Conservation (phyloP, 2,888 invertebrate species). For the Andrena bicolor region DNA sequence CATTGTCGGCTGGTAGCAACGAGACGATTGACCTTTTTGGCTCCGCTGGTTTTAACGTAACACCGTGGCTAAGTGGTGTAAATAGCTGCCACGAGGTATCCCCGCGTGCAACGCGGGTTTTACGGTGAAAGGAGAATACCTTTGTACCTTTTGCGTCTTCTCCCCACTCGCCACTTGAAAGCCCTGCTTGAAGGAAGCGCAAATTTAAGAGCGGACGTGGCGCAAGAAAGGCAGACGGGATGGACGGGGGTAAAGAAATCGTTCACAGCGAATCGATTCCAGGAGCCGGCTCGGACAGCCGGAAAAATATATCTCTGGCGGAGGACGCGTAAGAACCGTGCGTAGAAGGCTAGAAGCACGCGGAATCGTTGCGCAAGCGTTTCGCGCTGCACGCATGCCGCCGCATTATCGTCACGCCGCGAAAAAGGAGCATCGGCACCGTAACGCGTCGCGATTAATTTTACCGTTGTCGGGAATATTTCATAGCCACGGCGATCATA, state of each 20-base stretch:
- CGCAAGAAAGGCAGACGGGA: slow-evolving; percentile 23
- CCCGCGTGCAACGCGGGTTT: slow-evolving; percentile 46
- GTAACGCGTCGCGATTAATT: slow-evolving; percentile 46
- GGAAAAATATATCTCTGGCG: slow-evolving; percentile 55
- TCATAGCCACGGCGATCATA: slow-evolving; percentile 15
- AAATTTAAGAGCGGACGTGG: slow-evolving; percentile 59
- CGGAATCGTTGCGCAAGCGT: slow-evolving; percentile 39
- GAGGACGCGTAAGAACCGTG: slow-evolving; percentile 30
- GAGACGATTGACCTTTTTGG: slow-evolving; percentile 71
- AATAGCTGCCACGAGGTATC: slow-evolving; percentile 61
- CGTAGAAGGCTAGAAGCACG: not conserved
- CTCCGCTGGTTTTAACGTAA: slow-evolving; percentile 57
- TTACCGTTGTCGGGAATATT: slow-evolving; percentile 13
- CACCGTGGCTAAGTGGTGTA: slow-evolving; percentile 66
- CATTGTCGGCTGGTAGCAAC: slow-evolving; percentile 65
- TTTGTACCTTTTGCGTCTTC: slow-evolving; percentile 67
- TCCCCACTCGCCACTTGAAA: slow-evolving; percentile 29
- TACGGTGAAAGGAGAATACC: slow-evolving; percentile 72
- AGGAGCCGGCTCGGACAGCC: slow-evolving; percentile 31
- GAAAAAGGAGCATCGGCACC: slow-evolving; percentile 49
- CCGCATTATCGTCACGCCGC: slow-evolving; percentile 50
- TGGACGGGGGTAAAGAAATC: slow-evolving; percentile 40
- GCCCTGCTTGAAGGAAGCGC: slow-evolving; percentile 51
- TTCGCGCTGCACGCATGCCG: slow-evolving; percentile 40
- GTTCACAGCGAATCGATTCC: slow-evolving; percentile 60